Evolutionary conservation across 2,797 vertebrate genomes (phyloP).

Genomic region (Hoplostethus atlanticus): DNA sequence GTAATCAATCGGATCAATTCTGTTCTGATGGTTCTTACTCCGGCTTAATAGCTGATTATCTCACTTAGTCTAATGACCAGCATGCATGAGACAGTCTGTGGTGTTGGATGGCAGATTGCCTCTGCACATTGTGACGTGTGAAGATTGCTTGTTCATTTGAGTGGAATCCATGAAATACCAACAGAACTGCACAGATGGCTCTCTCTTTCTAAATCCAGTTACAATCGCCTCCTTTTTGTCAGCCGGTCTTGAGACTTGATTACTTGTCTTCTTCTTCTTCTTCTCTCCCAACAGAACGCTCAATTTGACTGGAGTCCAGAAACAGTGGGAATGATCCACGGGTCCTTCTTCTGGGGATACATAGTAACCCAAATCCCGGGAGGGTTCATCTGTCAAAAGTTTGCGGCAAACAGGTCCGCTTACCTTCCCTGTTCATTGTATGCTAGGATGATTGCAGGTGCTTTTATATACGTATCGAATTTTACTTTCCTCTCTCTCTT

Average conservation of each 20-base stretch:
- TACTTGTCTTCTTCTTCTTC: background rate
- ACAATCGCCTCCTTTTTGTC: background rate
- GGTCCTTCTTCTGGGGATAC: slow-evolving; percentile 97
- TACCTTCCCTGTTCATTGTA: too few species aligned
- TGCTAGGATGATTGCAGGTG: background rate
- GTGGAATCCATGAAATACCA: too few species aligned
- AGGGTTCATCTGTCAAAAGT: slow-evolving; percentile 95
- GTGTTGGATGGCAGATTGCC: background rate
- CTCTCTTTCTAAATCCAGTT: too few species aligned
- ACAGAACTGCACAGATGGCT: too few species aligned
- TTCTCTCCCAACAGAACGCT: slow-evolving; percentile 83
- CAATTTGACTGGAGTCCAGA: slow-evolving; percentile 95
- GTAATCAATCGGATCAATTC: background rate
- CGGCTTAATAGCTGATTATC: background rate
- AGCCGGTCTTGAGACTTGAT: background rate
- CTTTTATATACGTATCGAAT: background rate
- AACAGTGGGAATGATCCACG: slow-evolving; percentile 95
- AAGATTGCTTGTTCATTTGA: too few species aligned
- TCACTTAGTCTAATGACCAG: too few species aligned
- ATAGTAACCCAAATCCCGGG: slow-evolving; percentile 97
- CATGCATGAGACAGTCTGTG: too few species aligned
- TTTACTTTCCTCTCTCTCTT: background rate
- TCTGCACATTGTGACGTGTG: background rate
- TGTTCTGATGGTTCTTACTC: background rate
- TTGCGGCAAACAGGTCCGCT: slow-evolving; percentile 93